Base-by-base conservation (phyloP, 1,140 invertebrate genomes). In the Orchesella cincta region DNA sequence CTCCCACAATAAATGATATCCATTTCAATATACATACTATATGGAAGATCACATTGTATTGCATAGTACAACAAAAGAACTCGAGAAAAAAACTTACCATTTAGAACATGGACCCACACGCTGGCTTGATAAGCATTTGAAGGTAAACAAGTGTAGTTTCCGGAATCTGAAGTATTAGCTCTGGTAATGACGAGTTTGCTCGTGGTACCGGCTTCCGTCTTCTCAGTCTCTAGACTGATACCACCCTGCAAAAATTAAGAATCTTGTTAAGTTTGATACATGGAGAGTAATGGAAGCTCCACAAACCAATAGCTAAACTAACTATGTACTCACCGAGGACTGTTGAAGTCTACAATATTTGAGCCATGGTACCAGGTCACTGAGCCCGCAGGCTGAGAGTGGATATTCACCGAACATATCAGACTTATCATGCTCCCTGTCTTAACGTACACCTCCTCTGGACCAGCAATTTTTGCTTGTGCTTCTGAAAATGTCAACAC, bases 211-310 rank as follows among this genome's bases (percentile, higher is more conserved):
- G 90, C 89, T 82, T 93, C 93, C 2, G 93, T 94, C 87, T 95
- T 95, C 86, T 96, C 94, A 0, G 94, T 96, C 86, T 96, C 93
- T 81, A 97, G 88, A 83, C 92, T 93, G 83, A 97, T 94, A 16
- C 94, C 94, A 71, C 91, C 90, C 52, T 57, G 52, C 23, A 57
- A 57, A 80, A 64, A 74, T n/a, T 74, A 74, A n/a, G 73, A 78
- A 70, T 78, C 67, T 76, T 76, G 33, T 36, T 39, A 34, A 34
- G 67, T 35, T 35, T 39, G 36, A 36, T 46, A 26, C 18, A 78
- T 35, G 34, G 31, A 62, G 28, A 79, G 70, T 18, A 46, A 54
- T 33, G 36, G 26, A 54, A 39, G 29, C 70, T 46, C 31, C 67
- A 78, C 34, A 71, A 20, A 35, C 57, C 26, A 54, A 62, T 54